These are phyloP conservation scores for Hapalemur alaotrensis DNA, from an alignment of 2,797 vertebrate genomes.

Conservation along the genomic window DNA sequence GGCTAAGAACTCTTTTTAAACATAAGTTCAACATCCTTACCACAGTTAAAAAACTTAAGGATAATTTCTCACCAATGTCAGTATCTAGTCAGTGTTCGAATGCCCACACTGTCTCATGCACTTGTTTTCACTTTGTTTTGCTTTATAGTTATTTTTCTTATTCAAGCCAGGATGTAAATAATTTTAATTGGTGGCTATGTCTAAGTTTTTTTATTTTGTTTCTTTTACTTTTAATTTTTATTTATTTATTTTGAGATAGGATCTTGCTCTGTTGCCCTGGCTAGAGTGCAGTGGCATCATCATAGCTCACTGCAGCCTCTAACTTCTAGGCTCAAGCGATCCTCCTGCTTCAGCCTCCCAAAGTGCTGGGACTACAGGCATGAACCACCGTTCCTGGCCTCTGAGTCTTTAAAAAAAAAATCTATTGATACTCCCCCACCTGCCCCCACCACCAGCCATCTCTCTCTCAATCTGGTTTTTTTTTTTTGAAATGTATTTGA, in stretches of 20 bases:
- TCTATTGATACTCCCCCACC: not conserved
- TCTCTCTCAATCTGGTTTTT: not conserved
- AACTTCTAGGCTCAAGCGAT: not conserved
- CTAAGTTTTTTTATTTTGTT: not conserved
- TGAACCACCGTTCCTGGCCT: not conserved
- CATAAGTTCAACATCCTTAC: not conserved
- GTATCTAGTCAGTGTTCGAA: not conserved
- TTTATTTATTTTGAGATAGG: not conserved
- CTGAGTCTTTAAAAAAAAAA: not conserved
- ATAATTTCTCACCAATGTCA: not conserved
- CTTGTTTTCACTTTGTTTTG: conserved; percentile 10
- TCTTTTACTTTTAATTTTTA: not conserved
- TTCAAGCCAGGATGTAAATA: not conserved
- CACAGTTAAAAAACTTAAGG: not conserved
- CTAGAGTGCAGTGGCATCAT: not conserved
- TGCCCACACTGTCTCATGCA: not conserved
- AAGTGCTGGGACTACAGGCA: not conserved
- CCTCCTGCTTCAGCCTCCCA: not conserved
- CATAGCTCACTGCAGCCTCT: not conserved
- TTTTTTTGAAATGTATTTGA: not conserved
- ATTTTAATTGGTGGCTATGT: not conserved
- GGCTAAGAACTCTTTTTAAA: not conserved
- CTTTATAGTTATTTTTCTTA: not conserved
- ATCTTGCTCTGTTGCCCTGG: not conserved
- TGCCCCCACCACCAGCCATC: not conserved